These are phyloP conservation scores for Haliclona indistincta DNA, from an alignment of 37 sponge, comb jelly and placozoan genomes.

Conservation along the genomic window DNA sequence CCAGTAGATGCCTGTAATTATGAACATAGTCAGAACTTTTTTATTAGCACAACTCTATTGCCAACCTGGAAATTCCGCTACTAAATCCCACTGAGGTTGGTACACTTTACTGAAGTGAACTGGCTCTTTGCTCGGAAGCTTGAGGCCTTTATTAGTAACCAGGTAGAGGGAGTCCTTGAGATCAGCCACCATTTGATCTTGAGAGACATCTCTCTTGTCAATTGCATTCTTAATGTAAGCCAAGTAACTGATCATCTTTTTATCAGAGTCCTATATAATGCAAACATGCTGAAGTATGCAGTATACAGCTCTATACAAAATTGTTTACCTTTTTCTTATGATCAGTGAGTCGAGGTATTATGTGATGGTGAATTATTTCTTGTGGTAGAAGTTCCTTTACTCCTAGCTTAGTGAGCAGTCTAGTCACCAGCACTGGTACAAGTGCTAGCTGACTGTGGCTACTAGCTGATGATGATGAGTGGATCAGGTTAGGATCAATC, in stretches of 20 bases:
- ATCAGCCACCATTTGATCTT: slow-evolving; percentile 14
- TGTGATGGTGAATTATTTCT: slow-evolving; percentile 57
- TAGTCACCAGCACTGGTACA: no score
- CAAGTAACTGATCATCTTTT: slow-evolving; percentile 16
- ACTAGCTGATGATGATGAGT: no score
- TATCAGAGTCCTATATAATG: background rate
- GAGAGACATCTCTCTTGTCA: slow-evolving; percentile 4
- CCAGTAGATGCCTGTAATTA: slow-evolving; percentile 31
- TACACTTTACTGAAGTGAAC: slow-evolving; percentile 40
- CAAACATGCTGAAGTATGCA: background rate
- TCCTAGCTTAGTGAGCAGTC: no score
- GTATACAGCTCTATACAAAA: background rate
- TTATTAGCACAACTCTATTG: background rate
- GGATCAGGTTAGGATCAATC: no score
- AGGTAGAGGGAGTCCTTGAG: slow-evolving; percentile 32
- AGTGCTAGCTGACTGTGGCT: no score
- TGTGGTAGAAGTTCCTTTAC: slow-evolving; percentile 43
- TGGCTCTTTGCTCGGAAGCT: slow-evolving; percentile 17
- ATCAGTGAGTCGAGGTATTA: slow-evolving; percentile 40
- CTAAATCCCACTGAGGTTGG: slow-evolving; percentile 10
- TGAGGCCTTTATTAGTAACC: slow-evolving; percentile 19
- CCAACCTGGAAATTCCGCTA: slow-evolving; percentile 47
- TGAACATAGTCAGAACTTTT: background rate
- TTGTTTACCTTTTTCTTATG: slow-evolving; percentile 26
- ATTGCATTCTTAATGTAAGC: slow-evolving; percentile 45